Evolutionary conservation across 2,113 vertebrate species (phyloP), one percentile per base, ranked within the genome.

Genomic region (Amphilophus citrinellus): DNA sequence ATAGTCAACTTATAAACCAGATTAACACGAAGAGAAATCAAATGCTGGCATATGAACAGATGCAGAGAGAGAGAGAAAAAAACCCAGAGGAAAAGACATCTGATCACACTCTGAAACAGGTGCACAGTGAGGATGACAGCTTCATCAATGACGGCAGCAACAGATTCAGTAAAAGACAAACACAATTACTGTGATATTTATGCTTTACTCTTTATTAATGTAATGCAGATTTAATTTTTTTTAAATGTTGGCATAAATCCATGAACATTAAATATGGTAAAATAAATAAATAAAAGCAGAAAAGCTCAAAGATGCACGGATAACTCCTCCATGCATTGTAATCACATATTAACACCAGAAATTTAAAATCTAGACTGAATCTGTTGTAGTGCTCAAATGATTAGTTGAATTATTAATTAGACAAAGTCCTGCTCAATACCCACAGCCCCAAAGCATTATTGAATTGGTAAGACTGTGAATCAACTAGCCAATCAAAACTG

Each of bases 11-110:
- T 83, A 89, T 79, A 77, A 85, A 88, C 85, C 65, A 79, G 79
- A 92, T 76, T 81, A 37, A 89, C 42, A 83, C 32, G 66, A 76
- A 61, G 14, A 82, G 58, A 82, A 84, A 89, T 90, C 85, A 85
- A 86, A 87, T 57, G 11, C 32, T 79, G 75, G 50, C 77, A 68
- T 87, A 82, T 80, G 59, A 30, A 79, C 77, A 65, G 42, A 87
- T 57, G 76, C 39, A 82, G 76, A 35, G 73, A 85, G 77, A 85
- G 77, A 80, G 18, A 83, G 80, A 65, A 6, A 60, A 86, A 86
- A 0, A 2, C 76, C 68, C 78, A 0, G n/a, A 77, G 60, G 86
- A 89, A 71, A 79, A 81, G 82, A 81, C 79, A 87, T 91, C 82
- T 84, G 76, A 94, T 90, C 77, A 75, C 84, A 81, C 60, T 77